A percentile compares a stretch with the other conserved stretches of the same genome.
Conservation (phyloP, 2,888 invertebrate species). For the Phalera bucephala region DNA sequence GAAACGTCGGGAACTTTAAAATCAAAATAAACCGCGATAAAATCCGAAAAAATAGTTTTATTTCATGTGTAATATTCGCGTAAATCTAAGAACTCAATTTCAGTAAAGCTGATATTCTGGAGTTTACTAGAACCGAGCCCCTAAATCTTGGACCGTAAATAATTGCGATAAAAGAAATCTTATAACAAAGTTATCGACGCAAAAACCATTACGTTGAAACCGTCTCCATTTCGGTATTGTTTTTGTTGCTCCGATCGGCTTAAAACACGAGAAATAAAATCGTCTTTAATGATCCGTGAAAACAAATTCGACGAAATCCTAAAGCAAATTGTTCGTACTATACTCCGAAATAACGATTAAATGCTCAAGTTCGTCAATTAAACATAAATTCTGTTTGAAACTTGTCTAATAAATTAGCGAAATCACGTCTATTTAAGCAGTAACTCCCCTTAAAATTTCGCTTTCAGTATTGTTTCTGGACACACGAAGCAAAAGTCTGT, state of each 20-base stretch:
- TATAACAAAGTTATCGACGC: constrained; percentile 19
- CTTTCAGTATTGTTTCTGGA: too few relatives aligned
- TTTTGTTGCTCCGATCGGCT: constrained; percentile 9
- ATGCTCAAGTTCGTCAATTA: constrained; percentile 23
- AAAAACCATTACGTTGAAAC: constrained; percentile 30
- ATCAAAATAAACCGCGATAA: too few relatives aligned
- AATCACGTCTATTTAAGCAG: background rate
- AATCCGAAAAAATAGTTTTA: too few relatives aligned
- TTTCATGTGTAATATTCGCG: too few relatives aligned
- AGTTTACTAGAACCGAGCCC: too few relatives aligned
- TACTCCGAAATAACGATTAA: constrained; percentile 21
- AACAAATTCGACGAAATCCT: constrained; percentile 20
- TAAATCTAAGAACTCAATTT: too few relatives aligned
- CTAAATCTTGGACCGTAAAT: too few relatives aligned
- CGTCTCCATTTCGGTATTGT: constrained; percentile 16
- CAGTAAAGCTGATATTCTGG: too few relatives aligned
- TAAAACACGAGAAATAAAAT: constrained; percentile 24
- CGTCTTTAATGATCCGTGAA: constrained; percentile 30
- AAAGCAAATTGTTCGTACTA: constrained; percentile 13
- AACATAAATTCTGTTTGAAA: constrained; percentile 13
- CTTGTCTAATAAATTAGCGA: constrained; percentile 16
- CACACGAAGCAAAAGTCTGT: too few relatives aligned
- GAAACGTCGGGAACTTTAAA: too few relatives aligned
- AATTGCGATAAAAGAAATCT: too few relatives aligned
- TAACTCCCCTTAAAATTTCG: background rate